Evolutionary conservation across 2,888 invertebrate species (phyloP), one percentile per base, ranked within the genome.

Genomic region (Melipona beecheii): DNA sequence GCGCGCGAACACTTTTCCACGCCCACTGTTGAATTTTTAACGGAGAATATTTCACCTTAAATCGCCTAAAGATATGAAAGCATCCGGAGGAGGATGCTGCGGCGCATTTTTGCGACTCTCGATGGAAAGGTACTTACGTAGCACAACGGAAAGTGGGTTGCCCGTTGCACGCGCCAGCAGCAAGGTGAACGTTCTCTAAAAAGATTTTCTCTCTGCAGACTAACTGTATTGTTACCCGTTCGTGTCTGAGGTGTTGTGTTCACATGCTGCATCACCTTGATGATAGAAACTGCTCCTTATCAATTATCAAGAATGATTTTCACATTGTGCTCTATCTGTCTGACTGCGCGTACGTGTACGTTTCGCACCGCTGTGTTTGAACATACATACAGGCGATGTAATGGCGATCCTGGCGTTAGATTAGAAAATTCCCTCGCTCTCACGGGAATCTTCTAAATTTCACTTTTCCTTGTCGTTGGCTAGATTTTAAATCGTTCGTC

Each of bases 181-280:
- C 81, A 86, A 91, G 92, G 93, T 93, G 92, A 93, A 93, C 82
- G 93, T 91, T 92, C 93, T 92, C 92, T 92, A 87, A 92, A 92
- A 92, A 90, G 91, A 93, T 93, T 93, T 93, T 93, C 93, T 93
- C 93, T 91, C 92, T 86, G 85, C 88, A 84, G 88, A 88, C 90
- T 91, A 93, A 91, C 92, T 91, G 92, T 93, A 93, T 92, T 91
- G 91, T 92, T 91, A 88, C 81, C 81, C 65, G 81, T 21, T 56
- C 69, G 64, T 49, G n/a, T 49, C 75, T n/a, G 43, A 76, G 64
- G 49, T 56, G 56, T 54, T 52, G 24, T 31, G 76, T 85, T 86
- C 85, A 69, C 83, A 85, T 56, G 73, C 75, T 11, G 77, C 75
- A 56, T 80, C 76, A 75, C 71, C 80, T 85, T 77, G 71, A 58